Evolutionary conservation across 2,797 vertebrate genomes (phyloP).

Genomic region (Linurgus olivaceus): DNA sequence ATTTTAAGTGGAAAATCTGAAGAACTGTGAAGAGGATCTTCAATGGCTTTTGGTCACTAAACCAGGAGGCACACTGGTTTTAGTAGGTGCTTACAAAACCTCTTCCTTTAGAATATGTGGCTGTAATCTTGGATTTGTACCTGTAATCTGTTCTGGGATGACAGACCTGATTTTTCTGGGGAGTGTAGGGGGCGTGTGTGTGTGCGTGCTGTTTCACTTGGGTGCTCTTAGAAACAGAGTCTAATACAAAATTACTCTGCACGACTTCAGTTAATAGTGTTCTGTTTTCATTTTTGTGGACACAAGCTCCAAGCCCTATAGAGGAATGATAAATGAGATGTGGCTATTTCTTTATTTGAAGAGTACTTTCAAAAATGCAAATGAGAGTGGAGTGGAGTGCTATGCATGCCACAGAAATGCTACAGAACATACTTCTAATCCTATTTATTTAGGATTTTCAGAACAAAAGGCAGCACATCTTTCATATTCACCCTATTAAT

Average conservation of each 20-base stretch:
- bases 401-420: not conserved
- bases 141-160: not conserved
- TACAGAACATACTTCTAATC: not conserved
- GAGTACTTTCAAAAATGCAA: not conserved
- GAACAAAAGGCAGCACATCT: not conserved
- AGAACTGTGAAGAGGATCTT: not conserved
- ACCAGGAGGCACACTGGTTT: not conserved
- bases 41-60: not conserved
- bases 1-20: not conserved
- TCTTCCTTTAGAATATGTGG: not conserved
- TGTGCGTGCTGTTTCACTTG: not conserved
- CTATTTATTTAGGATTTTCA: not conserved
- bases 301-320: not conserved
- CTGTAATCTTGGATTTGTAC: not conserved
- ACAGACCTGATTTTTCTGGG: not conserved
- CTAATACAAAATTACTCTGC: not conserved
- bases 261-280: not conserved
- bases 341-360: not conserved
- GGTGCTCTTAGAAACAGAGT: not conserved
- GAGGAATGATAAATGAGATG: not conserved
- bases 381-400: accelerated
- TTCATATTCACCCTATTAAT: not conserved
- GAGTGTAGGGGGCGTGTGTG: too few relatives aligned
- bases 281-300: not conserved
- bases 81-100: not conserved